phyloP scores from a whole-genome alignment of 2,888 invertebrate genomes.

The Sinelater perroti region DNA sequence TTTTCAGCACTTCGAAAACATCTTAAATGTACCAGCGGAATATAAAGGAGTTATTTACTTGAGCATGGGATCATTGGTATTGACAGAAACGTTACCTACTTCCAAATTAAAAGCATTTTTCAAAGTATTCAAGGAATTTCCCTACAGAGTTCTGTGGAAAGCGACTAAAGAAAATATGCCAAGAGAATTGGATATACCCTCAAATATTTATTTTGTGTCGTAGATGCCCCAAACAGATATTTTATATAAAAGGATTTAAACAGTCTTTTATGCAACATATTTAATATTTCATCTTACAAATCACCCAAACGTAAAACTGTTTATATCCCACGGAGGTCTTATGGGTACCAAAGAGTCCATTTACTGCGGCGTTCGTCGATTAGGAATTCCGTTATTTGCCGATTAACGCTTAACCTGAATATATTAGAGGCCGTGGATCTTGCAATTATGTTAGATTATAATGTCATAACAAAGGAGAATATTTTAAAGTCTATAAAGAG shows the following conservation, averaged over 20 bases:
- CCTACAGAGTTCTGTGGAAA: conserved; percentile 66
- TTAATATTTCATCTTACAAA: conserved; percentile 46
- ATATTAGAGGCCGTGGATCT: conserved; percentile 64
- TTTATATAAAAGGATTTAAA: conserved; percentile 61
- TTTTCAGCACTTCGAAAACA: conserved; percentile 46
- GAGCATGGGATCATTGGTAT: conserved; percentile 69
- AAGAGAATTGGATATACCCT: conserved; percentile 56
- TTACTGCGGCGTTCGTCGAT: conserved; percentile 53
- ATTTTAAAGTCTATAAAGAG: conserved; percentile 46
- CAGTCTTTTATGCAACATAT: not conserved
- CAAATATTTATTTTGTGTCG: conserved; percentile 63
- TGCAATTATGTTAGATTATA: conserved; percentile 54
- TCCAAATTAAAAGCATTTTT: conserved; percentile 63
- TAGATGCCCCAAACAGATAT: conserved; percentile 68
- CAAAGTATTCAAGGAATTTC: conserved; percentile 62
- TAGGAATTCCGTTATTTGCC: conserved; percentile 53
- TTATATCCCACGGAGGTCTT: conserved; percentile 63
- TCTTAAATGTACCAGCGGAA: conserved; percentile 43
- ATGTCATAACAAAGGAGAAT: conserved; percentile 42
- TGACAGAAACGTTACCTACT: conserved; percentile 64
- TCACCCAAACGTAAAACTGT: conserved; percentile 58
- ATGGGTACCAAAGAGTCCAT: conserved; percentile 60
- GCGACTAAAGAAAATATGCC: conserved; percentile 63
- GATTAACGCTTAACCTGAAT: conserved; percentile 63
- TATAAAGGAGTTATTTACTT: conserved; percentile 63